Evolutionary conservation across 2,888 invertebrate genomes (phyloP), one percentile per base, ranked within the genome.

Genomic region (Patella depressa): DNA sequence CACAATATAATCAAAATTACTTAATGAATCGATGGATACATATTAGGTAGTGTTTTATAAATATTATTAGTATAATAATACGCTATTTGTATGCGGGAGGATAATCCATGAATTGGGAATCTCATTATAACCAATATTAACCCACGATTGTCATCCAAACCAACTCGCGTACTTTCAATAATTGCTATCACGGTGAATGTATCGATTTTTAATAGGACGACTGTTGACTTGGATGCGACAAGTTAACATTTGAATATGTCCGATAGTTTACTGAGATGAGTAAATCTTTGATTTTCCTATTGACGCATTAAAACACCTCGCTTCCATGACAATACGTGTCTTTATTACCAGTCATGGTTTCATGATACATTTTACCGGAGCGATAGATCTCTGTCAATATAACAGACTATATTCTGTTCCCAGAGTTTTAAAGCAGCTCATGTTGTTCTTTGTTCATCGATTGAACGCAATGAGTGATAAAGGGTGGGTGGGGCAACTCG

Each of bases 161-260:
- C 45, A 45, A 45, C 45, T 45, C 45, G 9, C 45, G 45, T 45
- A 1, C 45, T 45, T 45, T 9, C 45, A 45, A 45, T 45, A 45
- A 45, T 45, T 45, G 45, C 45, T 4, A 45, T 53, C 75, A 69
- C 70, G 75, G 65, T 72, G 19, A 24, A 53, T 53, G 19, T 70
- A 79, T 79, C 70, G 79, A 79, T 79, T 79, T 76, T 79, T 79
- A 79, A 79, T 79, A 76, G 79, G 76, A n/a, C 69, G 53, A 70
- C 76, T 74, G 79, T 76, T 73, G 79, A 79, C 76, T 73, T 53
- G 72, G 71, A 73, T 65, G 71, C 55, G 76, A 76, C 73, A 73
- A 79, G 79, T 79, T 79, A 79, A 75, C 76, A 74, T 54, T 69
- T 24, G 71, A 73, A 76, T 79, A 53, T 59, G 71, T 29, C 73